Evolutionary conservation across 2,797 vertebrate species (phyloP).

Genomic region (Mycteria americana): DNA sequence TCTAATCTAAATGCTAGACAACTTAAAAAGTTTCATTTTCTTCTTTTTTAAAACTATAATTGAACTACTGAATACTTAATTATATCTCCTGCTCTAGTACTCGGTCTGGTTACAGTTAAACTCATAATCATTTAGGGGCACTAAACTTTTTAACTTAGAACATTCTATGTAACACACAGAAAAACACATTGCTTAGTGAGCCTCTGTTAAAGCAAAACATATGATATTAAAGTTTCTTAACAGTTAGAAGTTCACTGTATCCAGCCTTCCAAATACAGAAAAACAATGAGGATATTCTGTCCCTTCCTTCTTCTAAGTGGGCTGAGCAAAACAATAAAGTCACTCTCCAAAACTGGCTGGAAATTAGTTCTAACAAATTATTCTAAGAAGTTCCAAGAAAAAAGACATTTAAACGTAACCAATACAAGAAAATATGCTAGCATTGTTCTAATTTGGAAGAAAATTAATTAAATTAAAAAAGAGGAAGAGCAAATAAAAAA

Average conservation of each 20-base stretch:
- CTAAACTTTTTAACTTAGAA: not conserved
- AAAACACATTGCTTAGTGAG: not conserved
- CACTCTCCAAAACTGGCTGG: not conserved
- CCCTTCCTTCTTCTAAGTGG: not conserved
- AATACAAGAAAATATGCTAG: not conserved
- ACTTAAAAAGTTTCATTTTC: not conserved
- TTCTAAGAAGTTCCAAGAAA: not conserved
- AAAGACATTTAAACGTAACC: not conserved
- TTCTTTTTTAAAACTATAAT: not conserved
- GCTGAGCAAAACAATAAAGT: not conserved
- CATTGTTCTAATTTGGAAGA: not conserved
- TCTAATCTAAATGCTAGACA: not conserved
- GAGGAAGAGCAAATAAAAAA: not conserved
- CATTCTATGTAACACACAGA: not conserved
- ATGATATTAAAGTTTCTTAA: too few relatives aligned
- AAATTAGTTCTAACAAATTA: not conserved
- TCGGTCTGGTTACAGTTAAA: not conserved
- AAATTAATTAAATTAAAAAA: not conserved
- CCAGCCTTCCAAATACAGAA: not conserved
- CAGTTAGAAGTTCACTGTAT: not conserved
- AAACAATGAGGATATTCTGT: not conserved
- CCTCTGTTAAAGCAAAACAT: not conserved
- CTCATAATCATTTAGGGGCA: not conserved
- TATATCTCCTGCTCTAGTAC: not conserved
- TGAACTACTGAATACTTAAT: not conserved